phyloP scores from a whole-genome alignment of 2,888 invertebrate genomes.

The Cantharis rustica region DNA sequence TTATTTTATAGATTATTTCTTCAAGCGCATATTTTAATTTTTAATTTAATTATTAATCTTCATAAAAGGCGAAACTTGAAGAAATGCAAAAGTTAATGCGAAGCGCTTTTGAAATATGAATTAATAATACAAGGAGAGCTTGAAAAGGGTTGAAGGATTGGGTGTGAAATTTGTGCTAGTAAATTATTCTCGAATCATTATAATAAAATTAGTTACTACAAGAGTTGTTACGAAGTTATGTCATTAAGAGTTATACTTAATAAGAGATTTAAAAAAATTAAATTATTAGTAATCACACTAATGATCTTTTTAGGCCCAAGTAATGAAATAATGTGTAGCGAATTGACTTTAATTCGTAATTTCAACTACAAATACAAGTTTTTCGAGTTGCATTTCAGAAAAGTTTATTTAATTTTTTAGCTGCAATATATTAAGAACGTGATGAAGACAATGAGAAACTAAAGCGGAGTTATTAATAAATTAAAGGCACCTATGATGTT shows the following conservation, averaged over 20 bases:
- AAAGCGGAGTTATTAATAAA: slow-evolving; percentile 14
- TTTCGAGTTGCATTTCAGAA: slow-evolving; percentile 15
- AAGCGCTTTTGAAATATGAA: background rate
- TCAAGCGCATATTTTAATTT: background rate
- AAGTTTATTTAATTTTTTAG: slow-evolving; percentile 13
- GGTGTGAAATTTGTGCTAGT: slow-evolving; percentile 1
- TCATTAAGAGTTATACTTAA: slow-evolving; percentile 3
- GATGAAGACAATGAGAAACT: slow-evolving; percentile 13
- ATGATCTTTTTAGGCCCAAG: slow-evolving; percentile 13
- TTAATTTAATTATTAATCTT: background rate
- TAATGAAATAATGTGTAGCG: slow-evolving; percentile 11
- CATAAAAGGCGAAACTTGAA: background rate
- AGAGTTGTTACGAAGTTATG: slow-evolving; percentile 1
- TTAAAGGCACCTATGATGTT: slow-evolving; percentile 3
- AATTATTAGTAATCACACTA: slow-evolving; percentile 5
- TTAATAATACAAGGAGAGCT: background rate
- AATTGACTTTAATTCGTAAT: slow-evolving; percentile 10
- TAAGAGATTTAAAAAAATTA: slow-evolving; percentile 1
- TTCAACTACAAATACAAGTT: slow-evolving; percentile 16
- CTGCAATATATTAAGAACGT: slow-evolving; percentile 20
- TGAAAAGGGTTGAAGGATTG: background rate
- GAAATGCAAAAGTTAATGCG: background rate
- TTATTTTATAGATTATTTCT: background rate
- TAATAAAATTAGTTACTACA: background rate
- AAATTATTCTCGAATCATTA: slow-evolving; percentile 1